Evolutionary conservation across 1,140 invertebrate species (phyloP), one percentile per base, ranked within the genome.

Genomic region (Cotesia glomerata): DNA sequence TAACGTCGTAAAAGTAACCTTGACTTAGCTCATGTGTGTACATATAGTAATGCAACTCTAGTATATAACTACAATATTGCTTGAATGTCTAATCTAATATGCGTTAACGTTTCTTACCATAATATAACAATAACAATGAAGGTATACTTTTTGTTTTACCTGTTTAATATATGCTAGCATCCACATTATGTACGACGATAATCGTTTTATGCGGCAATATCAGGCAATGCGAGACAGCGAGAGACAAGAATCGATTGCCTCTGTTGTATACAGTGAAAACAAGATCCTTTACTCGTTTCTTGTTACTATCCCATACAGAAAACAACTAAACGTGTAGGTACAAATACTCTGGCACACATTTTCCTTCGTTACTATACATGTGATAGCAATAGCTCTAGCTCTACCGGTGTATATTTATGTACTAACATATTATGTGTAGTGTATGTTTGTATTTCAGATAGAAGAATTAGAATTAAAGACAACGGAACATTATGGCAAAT

Each of bases 131-230:
- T 26, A 26, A 26, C 26, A 26, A 26, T 26, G 26, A 26, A 26
- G 26, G 26, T 26, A 26, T 2, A 26, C 83, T 82, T 82, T 83
- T 79, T 45, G 7, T 45, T 45, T 45, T 14, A 14, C 11, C 35
- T 52, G n/a, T 49, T 34, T 66, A 26, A 51, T 26, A 26, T 26
- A 26, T 26, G 18, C 35, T 18, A 56, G 18, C 36, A 26, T 56
- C 36, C 78, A 77, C 26, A 26, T 26, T 26, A 26, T 26, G 26
- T 26, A 26, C 79, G 84, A 85, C 85, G 85, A 86, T 86, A 86
- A 85, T 86, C 83, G 83, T 81, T 85, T 86, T 84, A 86, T 84
- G 82, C 84, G 77, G 74, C 74, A 78, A 79, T 82, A 81, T 83
- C 80, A 80, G 77, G 75, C 74, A 74, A 75, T 75, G 72, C 75